Evolutionary conservation across 2,888 invertebrate species (phyloP).

Genomic region (Taphrorychus bicolor): DNA sequence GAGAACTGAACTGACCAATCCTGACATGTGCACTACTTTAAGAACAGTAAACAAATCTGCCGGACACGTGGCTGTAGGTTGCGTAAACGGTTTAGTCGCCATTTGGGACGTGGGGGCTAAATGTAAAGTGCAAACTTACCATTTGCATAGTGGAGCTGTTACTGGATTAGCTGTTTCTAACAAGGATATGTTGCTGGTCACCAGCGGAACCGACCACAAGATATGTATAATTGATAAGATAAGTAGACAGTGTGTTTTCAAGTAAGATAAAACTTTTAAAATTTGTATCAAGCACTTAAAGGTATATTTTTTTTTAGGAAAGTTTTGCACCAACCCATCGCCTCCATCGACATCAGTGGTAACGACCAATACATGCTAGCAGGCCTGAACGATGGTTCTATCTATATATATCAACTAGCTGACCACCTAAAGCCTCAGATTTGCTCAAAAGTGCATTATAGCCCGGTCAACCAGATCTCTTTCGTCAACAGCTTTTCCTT

Average conservation of each 20-base stretch:
- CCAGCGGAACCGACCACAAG: conserved; percentile 51
- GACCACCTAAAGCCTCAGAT: conserved; percentile 49
- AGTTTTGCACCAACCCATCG: conserved; percentile 49
- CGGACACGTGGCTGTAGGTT: conserved; percentile 48
- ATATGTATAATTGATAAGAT: conserved; percentile 50
- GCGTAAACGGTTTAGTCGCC: conserved; percentile 48
- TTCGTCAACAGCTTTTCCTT: conserved; percentile 13
- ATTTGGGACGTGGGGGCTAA: conserved; percentile 47
- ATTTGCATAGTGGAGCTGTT: conserved; percentile 46
- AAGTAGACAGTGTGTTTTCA: conserved; percentile 46
- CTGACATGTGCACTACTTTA: conserved; percentile 28
- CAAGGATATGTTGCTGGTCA: conserved; percentile 48
- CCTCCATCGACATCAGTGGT: conserved; percentile 49
- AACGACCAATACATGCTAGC: conserved; percentile 50
- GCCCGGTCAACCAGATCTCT: conserved; percentile 13
- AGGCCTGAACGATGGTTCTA: conserved; percentile 50
- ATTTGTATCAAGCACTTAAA: background rate
- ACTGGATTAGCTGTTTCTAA: conserved; percentile 48
- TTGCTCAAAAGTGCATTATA: conserved; percentile 10
- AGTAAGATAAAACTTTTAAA: conserved; percentile 8
- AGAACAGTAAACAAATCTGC: conserved; percentile 49
- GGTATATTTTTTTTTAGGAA: conserved; percentile 46
- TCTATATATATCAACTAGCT: conserved; percentile 52
- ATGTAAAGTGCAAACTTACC: conserved; percentile 43
- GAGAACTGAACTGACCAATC: conserved; percentile 35